Evolutionary conservation across 2,888 invertebrate species (phyloP).

Genomic region (Belgica antarctica): DNA sequence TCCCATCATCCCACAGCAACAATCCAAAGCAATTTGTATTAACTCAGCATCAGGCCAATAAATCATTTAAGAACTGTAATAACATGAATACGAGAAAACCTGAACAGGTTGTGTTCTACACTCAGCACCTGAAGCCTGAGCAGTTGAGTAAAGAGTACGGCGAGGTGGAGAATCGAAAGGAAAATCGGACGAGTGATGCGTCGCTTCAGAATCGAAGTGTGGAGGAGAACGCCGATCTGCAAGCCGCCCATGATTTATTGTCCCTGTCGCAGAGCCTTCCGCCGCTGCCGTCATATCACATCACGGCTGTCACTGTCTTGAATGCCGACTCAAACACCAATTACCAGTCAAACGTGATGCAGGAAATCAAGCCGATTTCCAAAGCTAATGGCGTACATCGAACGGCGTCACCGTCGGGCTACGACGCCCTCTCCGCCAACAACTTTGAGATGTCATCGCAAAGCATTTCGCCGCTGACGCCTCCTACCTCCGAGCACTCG

Average conservation of each 20-base stretch:
- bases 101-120: conserved; percentile 54
- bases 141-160: conserved; percentile 41
- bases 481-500: conserved; percentile 70
- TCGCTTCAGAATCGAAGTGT: conserved; percentile 59
- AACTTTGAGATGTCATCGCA: conserved; percentile 55
- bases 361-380: conserved; percentile 50
- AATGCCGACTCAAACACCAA: conserved; percentile 57
- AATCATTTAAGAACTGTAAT: conserved; percentile 41
- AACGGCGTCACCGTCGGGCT: conserved; percentile 46
- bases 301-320: conserved; percentile 60
- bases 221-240: conserved; percentile 85
- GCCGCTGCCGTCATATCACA: conserved; percentile 69
- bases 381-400: not conserved
- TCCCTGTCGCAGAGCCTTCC: conserved; percentile 75
- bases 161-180: conserved; percentile 36
- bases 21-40: conserved; percentile 41
- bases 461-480: conserved; percentile 61
- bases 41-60: conserved; percentile 43
- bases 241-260: conserved; percentile 80
- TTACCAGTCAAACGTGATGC: conserved; percentile 50
- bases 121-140: conserved; percentile 48
- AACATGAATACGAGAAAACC: conserved; percentile 44
- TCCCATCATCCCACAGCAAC: conserved; percentile 29
- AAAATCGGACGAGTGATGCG: conserved; percentile 33
- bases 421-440: conserved; percentile 47